Base-by-base conservation (phyloP, 2,113 vertebrate species). In the Benitochromis conjunctus region DNA sequence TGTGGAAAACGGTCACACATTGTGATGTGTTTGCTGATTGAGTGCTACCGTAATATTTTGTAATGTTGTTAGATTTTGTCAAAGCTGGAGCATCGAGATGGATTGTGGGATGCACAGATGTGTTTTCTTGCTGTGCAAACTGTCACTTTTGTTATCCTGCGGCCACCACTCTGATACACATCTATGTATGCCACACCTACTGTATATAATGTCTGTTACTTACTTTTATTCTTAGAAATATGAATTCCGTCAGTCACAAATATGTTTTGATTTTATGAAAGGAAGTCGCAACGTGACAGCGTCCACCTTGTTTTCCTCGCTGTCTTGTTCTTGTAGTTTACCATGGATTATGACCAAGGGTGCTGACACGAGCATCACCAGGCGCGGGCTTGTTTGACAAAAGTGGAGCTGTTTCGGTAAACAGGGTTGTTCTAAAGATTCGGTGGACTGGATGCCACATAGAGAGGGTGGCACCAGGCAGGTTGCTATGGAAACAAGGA, bases 401-500 rank as follows among this genome's bases (percentile, higher is more conserved):
- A 64, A 54, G 46, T 34, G 6, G 36, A 62, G 58, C n/a, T n/a
- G 29, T 84, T 83, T 90, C 29, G 10, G 64, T 51, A 62, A 86
- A 76, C 77, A 76, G 56, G 43, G 53, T 81, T 57, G 55, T 58
- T 69, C 19, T 80, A 26, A 79, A 85, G 60, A 60, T 53, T 21
- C 34, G 57, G 10, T 66, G 64, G 80, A 64, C 77, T 78, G 38
- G 74, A 90, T 84, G 46, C 38, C 54, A 58, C 79, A 80, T 69
- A 69, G 71, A 87, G 83, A 81, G 71, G 85, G 86, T 87, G 82
- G 85, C 83, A 51, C 76, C 48, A 81, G 24, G 74, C 71, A 7
- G 3, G 89, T 92, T 93, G 51, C 90, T 64, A 91, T 93, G 89
- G 91, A 91, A 93, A 93, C 94, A 87, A 69, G 69, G 57, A 76